These are phyloP conservation scores for Hemitrygon akajei DNA, from an alignment of 2,797 vertebrate genomes.

Conservation along the genomic window DNA sequence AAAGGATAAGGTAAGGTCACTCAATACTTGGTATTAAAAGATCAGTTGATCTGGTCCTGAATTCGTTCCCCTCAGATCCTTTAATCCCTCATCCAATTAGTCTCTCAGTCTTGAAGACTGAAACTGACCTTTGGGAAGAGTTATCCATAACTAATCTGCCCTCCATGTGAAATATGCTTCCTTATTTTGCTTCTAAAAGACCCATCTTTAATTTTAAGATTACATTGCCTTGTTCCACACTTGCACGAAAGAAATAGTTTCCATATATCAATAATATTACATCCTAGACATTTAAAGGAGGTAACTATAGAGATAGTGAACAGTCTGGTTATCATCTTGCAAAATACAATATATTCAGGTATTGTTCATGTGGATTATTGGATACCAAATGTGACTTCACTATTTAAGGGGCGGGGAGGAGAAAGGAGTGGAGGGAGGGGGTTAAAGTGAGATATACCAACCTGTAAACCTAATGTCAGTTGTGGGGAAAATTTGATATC, in stretches of 20 bases:
- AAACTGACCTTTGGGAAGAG: background rate
- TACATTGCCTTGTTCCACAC: background rate
- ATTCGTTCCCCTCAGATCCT: background rate
- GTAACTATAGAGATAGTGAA: too few relatives aligned
- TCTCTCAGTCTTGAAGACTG: background rate
- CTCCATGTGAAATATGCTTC: background rate
- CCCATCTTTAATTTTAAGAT: background rate
- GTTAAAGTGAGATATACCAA: too few relatives aligned
- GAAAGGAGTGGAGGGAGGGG: too few relatives aligned
- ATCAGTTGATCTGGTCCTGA: background rate
- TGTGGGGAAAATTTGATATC: too few relatives aligned
- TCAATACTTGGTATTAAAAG: background rate
- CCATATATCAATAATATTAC: background rate
- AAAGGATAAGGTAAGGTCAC: background rate
- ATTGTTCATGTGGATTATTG: too few relatives aligned
- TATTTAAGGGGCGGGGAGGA: too few relatives aligned
- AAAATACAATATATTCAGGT: too few relatives aligned
- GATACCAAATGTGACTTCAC: too few relatives aligned
- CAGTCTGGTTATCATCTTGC: too few relatives aligned
- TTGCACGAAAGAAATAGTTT: background rate
- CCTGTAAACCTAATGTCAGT: too few relatives aligned
- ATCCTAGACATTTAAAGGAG: too few relatives aligned
- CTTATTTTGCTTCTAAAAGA: background rate
- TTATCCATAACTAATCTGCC: background rate
- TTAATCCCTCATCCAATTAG: background rate